Conservation (phyloP, 2,113 vertebrate species). For the Myrmecobius fasciatus region DNA sequence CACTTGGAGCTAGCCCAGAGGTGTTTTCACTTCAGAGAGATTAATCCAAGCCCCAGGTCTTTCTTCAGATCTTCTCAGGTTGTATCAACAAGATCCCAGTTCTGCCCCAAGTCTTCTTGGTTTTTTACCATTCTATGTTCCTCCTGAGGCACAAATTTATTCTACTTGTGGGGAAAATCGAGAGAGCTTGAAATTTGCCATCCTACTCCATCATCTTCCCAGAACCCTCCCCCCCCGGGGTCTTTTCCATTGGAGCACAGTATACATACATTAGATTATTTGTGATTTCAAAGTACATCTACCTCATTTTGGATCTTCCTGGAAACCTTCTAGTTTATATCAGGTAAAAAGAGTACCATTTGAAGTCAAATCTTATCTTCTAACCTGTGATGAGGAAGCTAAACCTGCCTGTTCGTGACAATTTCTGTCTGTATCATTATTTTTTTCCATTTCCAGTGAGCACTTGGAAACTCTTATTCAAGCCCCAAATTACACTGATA, state of each 20-base stretch:
- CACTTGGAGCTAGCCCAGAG: no score
- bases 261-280: not conserved
- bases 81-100: no score
- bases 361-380: not conserved
- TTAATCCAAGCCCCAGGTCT: no score
- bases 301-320: constrained; percentile 37
- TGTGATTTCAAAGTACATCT: not conserved
- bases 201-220: no score
- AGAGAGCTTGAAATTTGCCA: no score
- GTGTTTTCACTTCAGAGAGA: no score
- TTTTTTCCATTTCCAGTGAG: constrained; percentile 13
- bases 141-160: no score
- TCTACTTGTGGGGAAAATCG: no score
- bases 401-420: constrained; percentile 20
- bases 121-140: no score
- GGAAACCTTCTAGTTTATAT: not conserved
- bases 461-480: not conserved
- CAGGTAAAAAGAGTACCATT: constrained; percentile 18
- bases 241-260: not conserved
- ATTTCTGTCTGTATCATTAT: not conserved
- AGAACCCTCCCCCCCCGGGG: no score
- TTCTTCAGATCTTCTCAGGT: no score
- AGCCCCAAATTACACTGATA: not conserved
- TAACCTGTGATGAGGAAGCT: not conserved
- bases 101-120: no score